Evolutionary conservation across 2,888 invertebrate species (phyloP), one percentile per base, ranked within the genome.

Genomic region (Pseudococcus viburni): DNA sequence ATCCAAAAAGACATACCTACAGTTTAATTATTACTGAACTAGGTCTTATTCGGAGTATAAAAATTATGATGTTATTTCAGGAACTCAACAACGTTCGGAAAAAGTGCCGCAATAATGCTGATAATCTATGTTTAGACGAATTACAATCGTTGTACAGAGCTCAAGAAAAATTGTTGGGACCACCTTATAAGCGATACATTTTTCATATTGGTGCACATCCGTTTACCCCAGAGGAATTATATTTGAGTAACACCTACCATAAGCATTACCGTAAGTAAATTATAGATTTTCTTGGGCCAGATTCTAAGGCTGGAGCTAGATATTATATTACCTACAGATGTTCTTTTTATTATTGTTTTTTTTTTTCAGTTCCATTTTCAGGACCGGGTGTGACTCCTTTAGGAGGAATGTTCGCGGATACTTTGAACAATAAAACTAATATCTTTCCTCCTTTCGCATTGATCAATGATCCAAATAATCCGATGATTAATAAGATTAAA

Each of bases 401-500:
- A 11, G 80, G 80, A 7, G 80, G 80, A 46, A 83, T 83, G 80
- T 83, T 83, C 19, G n/a, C 80, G 1, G 80, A 83, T 46, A 46
- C 80, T 12, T 7, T 83, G 3, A 46, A 83, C 46, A 83, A 83
- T 22, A 83, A 83, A 46, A 83, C 80, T n/a, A 83, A 83, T 46
- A 46, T 46, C 17, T 83, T 83, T 0, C 96, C 96, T 0, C 92
- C 96, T 68, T 92, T 97, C 89, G 95, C 96, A 0, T 96, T 97
- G 91, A 93, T 93, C 0, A 91, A 91, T 0, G 95, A 95, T 6
- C 80, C 80, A 12, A 19, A 83, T 11, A 83, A 83, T 83, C 80
- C 80, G 1, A 19, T 46, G 26, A 83, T 83, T 19, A 19, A 46
- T 22, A 39, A 83, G 11, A 4, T 83, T 3, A 83, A 46, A 46